phyloP scores from a whole-genome alignment of 2,888 invertebrate genomes.

The Elmis aenea region DNA sequence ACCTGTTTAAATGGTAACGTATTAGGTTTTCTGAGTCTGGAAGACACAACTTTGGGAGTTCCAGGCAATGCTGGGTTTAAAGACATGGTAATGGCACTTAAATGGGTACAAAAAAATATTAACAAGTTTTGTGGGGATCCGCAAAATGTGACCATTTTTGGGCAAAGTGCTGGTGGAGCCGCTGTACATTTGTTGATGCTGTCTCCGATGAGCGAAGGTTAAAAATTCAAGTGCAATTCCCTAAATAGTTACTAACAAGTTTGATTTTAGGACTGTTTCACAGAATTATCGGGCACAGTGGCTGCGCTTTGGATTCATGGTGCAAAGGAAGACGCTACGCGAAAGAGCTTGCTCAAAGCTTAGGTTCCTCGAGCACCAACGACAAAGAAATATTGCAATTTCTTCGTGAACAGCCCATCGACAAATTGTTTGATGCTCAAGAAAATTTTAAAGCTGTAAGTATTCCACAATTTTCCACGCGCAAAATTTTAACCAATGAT shows the following conservation, averaged over 20 bases:
- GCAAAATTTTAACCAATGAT: too few relatives aligned
- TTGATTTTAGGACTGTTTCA: constrained; percentile 1
- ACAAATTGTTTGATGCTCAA: background rate
- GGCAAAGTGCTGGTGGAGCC: constrained; percentile 4
- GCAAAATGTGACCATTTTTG: constrained; percentile 7
- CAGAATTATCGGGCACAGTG: background rate
- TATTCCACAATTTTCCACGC: too few relatives aligned
- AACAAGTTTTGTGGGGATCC: constrained; percentile 7
- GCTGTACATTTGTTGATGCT: constrained; percentile 2
- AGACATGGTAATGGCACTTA: constrained; percentile 6
- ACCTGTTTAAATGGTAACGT: background rate
- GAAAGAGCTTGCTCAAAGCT: background rate
- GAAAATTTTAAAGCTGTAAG: too few relatives aligned
- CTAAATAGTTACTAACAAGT: background rate
- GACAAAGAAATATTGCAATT: background rate
- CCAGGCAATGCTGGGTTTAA: constrained; percentile 8
- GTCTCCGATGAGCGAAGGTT: constrained; percentile 9
- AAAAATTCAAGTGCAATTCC: background rate
- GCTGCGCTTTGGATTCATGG: background rate
- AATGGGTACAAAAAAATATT: constrained; percentile 10
- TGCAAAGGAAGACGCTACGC: background rate
- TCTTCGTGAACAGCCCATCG: background rate
- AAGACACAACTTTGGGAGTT: constrained; percentile 2
- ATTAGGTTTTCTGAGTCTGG: constrained; percentile 4
- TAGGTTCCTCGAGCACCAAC: background rate